A percentile compares a stretch with the other conserved stretches of the same genome.
Conservation (phyloP, 2,113 vertebrate species). For the Balaeniceps rex region DNA sequence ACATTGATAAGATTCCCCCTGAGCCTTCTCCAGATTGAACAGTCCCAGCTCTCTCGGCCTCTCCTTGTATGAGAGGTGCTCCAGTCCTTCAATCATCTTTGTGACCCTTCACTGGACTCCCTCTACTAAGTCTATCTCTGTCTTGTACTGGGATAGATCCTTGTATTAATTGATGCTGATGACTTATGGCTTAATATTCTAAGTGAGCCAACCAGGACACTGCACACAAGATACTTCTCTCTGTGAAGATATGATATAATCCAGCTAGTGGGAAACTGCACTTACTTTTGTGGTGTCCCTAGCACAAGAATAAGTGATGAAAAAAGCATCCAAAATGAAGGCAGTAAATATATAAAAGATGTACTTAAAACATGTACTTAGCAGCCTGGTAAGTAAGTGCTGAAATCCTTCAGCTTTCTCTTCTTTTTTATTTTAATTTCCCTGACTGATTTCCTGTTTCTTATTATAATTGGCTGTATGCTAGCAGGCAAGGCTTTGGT, state of each 20-base stretch:
- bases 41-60: neutral
- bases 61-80: neutral
- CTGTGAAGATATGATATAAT: neutral
- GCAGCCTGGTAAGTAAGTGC: neutral
- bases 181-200: neutral
- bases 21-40: neutral
- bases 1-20: neutral
- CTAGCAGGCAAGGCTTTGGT: neutral
- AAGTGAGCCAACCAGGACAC: neutral
- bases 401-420: neutral
- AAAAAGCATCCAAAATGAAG: neutral
- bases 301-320: neutral
- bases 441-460: neutral
- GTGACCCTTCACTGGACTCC: neutral
- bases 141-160: neutral
- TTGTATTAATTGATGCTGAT: neutral
- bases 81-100: neutral
- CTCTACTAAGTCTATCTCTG: neutral
- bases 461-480: neutral
- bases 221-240: neutral
- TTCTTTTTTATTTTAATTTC: neutral
- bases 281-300: neutral
- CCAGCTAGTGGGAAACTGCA: neutral
- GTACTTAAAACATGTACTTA: neutral
- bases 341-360: neutral